Evolutionary conservation across 2,113 vertebrate genomes (phyloP).

Genomic region (Psilopsiagon aymara): DNA sequence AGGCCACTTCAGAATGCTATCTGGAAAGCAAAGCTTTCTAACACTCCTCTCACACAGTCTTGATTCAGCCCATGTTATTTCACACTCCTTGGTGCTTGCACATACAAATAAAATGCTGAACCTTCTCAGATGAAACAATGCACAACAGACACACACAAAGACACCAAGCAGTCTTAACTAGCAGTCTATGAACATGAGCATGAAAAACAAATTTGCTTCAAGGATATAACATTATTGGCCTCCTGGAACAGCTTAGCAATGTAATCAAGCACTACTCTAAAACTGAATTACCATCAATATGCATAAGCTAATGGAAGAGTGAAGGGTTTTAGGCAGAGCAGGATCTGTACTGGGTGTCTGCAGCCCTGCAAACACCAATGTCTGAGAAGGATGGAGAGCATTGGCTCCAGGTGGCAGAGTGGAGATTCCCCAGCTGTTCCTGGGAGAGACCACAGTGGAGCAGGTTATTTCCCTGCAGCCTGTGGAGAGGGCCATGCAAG

Average conservation of each 20-base stretch:
- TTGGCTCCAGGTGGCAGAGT: neutral
- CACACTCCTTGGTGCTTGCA: neutral
- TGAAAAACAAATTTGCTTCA: neutral
- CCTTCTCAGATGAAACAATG: neutral
- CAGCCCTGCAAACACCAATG: neutral
- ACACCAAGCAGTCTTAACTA: neutral
- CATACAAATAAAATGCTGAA: neutral
- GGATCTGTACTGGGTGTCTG: neutral
- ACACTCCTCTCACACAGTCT: neutral
- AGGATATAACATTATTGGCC: neutral
- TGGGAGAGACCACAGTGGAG: neutral
- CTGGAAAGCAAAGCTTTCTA: neutral
- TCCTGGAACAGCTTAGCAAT: neutral
- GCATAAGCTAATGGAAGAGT: neutral
- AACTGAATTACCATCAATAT: neutral
- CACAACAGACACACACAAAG: neutral
- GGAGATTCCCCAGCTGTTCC: neutral
- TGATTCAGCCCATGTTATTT: neutral
- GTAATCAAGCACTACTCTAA: neutral
- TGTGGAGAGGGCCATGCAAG: neutral
- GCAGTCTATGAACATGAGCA: neutral
- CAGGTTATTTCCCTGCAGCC: neutral
- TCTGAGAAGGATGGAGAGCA: neutral
- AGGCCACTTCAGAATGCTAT: neutral
- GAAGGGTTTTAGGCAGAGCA: neutral